Conservation (phyloP, 2,797 vertebrate genomes). For the Leucoraja ocellata region DNA sequence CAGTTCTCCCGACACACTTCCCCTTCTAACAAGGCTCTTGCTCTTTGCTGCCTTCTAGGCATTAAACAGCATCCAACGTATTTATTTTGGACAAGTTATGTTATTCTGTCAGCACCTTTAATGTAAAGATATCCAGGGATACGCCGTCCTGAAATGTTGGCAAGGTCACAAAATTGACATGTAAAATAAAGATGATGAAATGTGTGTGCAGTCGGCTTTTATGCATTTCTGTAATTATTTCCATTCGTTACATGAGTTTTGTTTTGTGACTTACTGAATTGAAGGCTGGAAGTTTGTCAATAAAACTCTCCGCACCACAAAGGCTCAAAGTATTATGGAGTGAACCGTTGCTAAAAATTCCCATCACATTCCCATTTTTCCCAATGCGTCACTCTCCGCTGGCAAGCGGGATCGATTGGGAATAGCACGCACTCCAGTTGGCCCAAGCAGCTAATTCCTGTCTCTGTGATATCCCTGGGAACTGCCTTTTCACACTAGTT, state of each 20-base stretch:
- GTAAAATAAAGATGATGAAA: slow-evolving; percentile 37
- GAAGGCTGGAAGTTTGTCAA: slow-evolving; percentile 18
- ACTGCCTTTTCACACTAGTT: too few relatives aligned
- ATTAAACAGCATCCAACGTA: slow-evolving; percentile 30
- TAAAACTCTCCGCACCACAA: not conserved
- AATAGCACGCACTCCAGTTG: not conserved
- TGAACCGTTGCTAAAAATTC: not conserved
- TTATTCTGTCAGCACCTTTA: slow-evolving; percentile 2
- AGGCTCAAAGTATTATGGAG: not conserved
- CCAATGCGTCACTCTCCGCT: not conserved
- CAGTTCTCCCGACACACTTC: not conserved
- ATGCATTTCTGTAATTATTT: slow-evolving; percentile 19
- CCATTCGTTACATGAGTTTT: not conserved
- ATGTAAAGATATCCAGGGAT: slow-evolving; percentile 38
- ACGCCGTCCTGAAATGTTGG: not conserved
- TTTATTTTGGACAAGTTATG: slow-evolving; percentile 2
- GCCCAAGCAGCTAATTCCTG: not conserved
- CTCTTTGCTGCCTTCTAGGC: not conserved
- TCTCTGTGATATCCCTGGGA: too few relatives aligned
- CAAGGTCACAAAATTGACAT: slow-evolving; percentile 34
- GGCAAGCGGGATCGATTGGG: not conserved
- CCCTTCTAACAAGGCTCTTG: not conserved
- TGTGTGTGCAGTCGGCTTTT: not conserved
- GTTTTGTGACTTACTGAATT: not conserved
- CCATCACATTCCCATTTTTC: not conserved